Evolutionary conservation across 2,113 vertebrate species (phyloP).

Genomic region (Euleptes europaea): DNA sequence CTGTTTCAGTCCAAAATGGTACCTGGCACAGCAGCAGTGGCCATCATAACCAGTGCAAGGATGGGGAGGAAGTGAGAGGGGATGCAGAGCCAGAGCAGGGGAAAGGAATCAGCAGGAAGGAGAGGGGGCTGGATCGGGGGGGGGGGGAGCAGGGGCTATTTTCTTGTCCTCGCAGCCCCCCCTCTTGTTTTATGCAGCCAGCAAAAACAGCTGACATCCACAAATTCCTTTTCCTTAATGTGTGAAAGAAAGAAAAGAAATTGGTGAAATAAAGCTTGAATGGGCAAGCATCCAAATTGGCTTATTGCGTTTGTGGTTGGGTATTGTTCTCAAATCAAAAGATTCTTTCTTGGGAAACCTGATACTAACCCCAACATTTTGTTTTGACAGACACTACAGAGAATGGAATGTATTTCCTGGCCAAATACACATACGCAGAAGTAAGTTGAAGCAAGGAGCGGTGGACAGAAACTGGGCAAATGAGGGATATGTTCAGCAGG

Average conservation of each 20-base stretch:
- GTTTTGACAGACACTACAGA: conserved; percentile 60
- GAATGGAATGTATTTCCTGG: conserved; percentile 51
- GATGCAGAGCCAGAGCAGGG: too few relatives aligned
- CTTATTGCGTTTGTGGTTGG: background rate
- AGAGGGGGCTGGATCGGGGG: too few relatives aligned
- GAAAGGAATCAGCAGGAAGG: too few relatives aligned
- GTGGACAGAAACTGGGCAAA: background rate
- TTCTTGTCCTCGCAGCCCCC: too few relatives aligned
- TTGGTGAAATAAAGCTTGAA: background rate
- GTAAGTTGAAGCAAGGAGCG: conserved; percentile 40
- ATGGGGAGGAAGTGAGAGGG: too few relatives aligned
- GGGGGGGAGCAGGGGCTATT: too few relatives aligned
- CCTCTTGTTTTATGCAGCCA: too few relatives aligned
- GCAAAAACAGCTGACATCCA: background rate
- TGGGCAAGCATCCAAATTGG: background rate
- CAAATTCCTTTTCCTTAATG: background rate
- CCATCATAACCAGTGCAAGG: too few relatives aligned
- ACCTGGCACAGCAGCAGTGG: too few relatives aligned
- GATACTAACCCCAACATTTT: conserved; percentile 10
- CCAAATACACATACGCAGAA: conserved; percentile 51
- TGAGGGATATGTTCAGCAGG: background rate
- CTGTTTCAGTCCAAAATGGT: too few relatives aligned
- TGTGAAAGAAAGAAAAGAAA: background rate
- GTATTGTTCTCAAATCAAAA: background rate
- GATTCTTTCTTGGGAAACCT: conserved; percentile 23